phyloP scores from a whole-genome alignment of 2,113 vertebrate genomes.

The Petaurus breviceps region DNA sequence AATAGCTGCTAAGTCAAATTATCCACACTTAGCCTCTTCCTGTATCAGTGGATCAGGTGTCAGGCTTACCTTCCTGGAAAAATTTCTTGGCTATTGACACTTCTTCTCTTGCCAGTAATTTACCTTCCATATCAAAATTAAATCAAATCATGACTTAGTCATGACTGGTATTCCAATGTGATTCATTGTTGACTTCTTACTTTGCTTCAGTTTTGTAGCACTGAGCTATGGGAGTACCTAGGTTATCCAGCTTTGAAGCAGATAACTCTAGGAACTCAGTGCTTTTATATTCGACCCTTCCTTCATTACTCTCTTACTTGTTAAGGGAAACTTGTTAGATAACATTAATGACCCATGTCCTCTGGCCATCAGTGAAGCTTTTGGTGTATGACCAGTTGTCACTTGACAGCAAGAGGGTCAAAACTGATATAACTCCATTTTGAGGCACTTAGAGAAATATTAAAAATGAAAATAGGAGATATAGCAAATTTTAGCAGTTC shows the following conservation, averaged over 20 bases:
- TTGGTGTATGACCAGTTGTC: no score
- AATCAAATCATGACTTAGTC: not conserved
- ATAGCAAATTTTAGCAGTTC: not conserved
- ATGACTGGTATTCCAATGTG: not conserved
- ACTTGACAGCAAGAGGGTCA: not conserved
- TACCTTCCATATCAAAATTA: not conserved
- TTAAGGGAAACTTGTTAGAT: no score
- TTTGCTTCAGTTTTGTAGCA: no score
- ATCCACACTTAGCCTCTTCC: not conserved
- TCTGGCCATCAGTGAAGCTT: no score
- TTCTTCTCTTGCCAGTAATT: not conserved
- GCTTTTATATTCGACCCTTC: no score
- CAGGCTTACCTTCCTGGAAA: no score
- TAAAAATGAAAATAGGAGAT: not conserved
- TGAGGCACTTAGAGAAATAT: not conserved
- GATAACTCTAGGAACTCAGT: no score
- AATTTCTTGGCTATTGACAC: not conserved
- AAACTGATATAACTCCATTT: not conserved
- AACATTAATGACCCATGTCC: no score
- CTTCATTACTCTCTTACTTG: no score
- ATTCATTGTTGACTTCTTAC: no score
- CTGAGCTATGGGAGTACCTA: no score
- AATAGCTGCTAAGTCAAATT: not conserved
- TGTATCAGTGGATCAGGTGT: not conserved
- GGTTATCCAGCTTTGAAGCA: no score